These are phyloP conservation scores for Aradophagus sp. DNA, from an alignment of 1,140 invertebrate species.

Conservation along the genomic window DNA sequence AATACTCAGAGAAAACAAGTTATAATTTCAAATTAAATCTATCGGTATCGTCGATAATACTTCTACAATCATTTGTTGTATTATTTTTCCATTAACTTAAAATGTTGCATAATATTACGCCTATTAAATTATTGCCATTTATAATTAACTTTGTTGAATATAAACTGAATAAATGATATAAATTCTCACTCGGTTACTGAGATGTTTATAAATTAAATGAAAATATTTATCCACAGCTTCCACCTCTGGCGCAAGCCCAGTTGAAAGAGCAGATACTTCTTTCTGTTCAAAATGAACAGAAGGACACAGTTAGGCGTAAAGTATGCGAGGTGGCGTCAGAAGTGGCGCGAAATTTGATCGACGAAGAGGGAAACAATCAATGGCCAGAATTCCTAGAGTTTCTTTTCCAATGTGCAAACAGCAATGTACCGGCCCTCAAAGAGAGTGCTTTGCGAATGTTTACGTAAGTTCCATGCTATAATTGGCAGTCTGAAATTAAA, in stretches of 20 bases:
- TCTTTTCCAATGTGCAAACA: constrained; percentile 94
- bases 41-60: too few relatives aligned
- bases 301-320: constrained; percentile 87
- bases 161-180: too few relatives aligned
- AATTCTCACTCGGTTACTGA: too few relatives aligned
- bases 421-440: constrained; percentile 86
- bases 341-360: constrained; percentile 94
- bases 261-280: constrained; percentile 91
- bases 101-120: too few relatives aligned
- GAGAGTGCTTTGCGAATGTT: constrained; percentile 96
- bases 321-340: constrained; percentile 96
- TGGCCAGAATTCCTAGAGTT: constrained; percentile 99
- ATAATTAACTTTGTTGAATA: too few relatives aligned
- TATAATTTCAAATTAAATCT: too few relatives aligned
- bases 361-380: constrained; percentile 96
- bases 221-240: too few relatives aligned
- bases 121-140: too few relatives aligned
- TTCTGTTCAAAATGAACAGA: constrained; percentile 87
- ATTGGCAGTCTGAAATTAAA: constrained; percentile 8
- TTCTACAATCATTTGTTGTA: too few relatives aligned
- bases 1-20: too few relatives aligned
- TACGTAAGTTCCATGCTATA: constrained; percentile 83
- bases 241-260: constrained; percentile 86
- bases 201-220: too few relatives aligned
- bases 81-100: too few relatives aligned